phyloP scores from a whole-genome alignment of 1,140 invertebrate genomes.

The Heliconius hermathena region DNA sequence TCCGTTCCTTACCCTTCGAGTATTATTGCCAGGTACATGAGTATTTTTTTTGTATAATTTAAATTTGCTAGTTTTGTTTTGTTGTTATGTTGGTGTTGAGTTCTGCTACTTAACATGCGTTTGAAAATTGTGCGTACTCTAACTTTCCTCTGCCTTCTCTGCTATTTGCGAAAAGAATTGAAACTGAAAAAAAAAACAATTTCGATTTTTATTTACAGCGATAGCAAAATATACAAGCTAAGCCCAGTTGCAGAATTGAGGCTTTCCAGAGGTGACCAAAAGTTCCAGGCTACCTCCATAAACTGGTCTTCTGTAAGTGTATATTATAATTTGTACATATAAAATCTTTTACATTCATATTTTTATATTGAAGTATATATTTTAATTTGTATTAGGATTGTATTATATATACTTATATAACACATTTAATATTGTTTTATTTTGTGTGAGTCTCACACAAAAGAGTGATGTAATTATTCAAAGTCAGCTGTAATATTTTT shows the following conservation, averaged over 20 bases:
- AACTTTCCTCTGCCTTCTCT: too few relatives aligned
- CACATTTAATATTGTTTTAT: background rate
- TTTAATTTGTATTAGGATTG: too few relatives aligned
- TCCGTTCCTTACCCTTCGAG: slow-evolving; percentile 82
- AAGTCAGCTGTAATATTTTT: background rate
- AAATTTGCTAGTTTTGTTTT: background rate
- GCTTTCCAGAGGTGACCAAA: slow-evolving; percentile 46
- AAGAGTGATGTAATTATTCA: background rate
- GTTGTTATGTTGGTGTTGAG: too few relatives aligned
- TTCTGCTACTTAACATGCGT: too few relatives aligned
- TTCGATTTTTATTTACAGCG: slow-evolving; percentile 18
- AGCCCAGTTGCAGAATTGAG: slow-evolving; percentile 58
- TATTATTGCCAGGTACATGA: slow-evolving; percentile 45
- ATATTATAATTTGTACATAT: too few relatives aligned
- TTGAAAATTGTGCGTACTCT: too few relatives aligned
- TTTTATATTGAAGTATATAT: too few relatives aligned
- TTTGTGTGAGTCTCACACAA: background rate
- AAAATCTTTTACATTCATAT: too few relatives aligned
- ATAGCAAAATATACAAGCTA: slow-evolving; percentile 26
- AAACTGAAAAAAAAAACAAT: too few relatives aligned
- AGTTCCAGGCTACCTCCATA: slow-evolving; percentile 62
- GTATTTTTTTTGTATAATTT: background rate
- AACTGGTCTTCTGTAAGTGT: slow-evolving; percentile 61
- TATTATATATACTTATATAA: too few relatives aligned
- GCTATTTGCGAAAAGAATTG: too few relatives aligned